These are phyloP conservation scores for Aricia artaxerxes DNA, from an alignment of 2,888 invertebrate genomes.

Conservation along the genomic window DNA sequence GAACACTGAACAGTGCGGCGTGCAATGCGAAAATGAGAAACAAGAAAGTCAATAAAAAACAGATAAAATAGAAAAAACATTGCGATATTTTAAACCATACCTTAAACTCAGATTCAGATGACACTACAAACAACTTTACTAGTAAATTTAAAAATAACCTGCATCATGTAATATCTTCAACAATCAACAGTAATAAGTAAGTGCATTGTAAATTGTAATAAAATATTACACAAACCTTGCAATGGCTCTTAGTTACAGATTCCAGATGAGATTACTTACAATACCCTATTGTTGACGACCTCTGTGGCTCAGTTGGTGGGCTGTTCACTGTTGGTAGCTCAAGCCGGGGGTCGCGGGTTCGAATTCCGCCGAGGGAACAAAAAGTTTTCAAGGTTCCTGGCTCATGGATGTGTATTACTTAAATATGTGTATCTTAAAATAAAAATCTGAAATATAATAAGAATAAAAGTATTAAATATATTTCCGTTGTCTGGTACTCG, in stretches of 20 bases:
- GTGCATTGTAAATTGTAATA: not conserved
- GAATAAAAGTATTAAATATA: no score
- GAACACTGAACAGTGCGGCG: not conserved
- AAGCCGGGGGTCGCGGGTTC: no score
- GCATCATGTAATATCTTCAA: not conserved
- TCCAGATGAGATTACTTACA: not conserved
- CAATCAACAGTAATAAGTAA: not conserved
- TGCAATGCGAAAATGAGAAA: not conserved
- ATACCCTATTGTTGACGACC: not conserved
- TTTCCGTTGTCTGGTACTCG: no score
- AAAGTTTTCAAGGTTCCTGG: no score
- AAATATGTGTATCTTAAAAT: no score
- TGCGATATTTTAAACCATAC: not conserved
- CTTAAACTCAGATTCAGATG: not conserved
- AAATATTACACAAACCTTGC: not conserved
- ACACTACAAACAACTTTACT: not conserved
- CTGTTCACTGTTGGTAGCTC: no score
- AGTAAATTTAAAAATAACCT: not conserved
- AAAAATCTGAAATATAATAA: no score
- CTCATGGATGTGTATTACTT: no score
- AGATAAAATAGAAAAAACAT: not conserved
- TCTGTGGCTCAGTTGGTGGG: no score
- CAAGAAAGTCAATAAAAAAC: not conserved
- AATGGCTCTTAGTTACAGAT: not conserved
- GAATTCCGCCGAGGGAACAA: no score